Percentiles rank a stretch among this genome's conserved stretches.
These are phyloP conservation scores for Lerema accius DNA, from an alignment of 1,140 invertebrate species.

Conservation along the genomic window DNA sequence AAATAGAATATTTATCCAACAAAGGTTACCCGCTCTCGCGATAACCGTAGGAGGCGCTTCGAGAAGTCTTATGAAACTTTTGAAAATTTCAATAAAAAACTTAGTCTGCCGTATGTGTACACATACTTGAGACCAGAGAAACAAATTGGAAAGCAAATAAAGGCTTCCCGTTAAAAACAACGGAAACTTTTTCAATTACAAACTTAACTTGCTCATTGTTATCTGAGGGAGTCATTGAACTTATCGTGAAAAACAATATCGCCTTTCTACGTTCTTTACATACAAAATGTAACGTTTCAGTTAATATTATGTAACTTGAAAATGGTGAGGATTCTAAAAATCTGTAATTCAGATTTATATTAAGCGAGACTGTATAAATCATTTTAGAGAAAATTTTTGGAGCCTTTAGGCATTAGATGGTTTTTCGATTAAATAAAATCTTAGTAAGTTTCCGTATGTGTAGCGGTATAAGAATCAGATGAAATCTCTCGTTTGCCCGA, in stretches of 20 bases:
- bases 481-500: too few relatives aligned
- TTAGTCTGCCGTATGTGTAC: conserved; percentile 54
- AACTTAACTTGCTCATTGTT: conserved; percentile 72
- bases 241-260: conserved; percentile 29
- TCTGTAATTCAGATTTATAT: neutral
- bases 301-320: neutral
- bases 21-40: conserved; percentile 16
- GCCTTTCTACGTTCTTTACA: conserved; percentile 14
- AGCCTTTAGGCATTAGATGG: neutral
- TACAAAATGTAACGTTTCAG: conserved; percentile 6
- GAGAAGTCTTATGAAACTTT: conserved; percentile 42
- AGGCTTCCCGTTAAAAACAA: conserved; percentile 74
- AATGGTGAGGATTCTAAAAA: neutral
- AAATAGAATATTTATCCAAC: conserved; percentile 21
- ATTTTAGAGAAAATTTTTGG: neutral
- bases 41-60: conserved; percentile 20
- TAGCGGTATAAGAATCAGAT: too few relatives aligned
- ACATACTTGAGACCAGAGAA: conserved; percentile 57
- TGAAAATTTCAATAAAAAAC: conserved; percentile 63
- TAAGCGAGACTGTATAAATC: too few relatives aligned
- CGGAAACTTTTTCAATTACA: conserved; percentile 80
- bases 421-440: too few relatives aligned
- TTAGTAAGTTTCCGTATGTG: too few relatives aligned
- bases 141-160: conserved; percentile 79
- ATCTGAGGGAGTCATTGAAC: conserved; percentile 43